A percentile compares a stretch with the other conserved stretches of the same genome.
Evolutionary conservation across 2,797 vertebrate genomes (phyloP).

Genomic region (Notoglanidium macrostoma): DNA sequence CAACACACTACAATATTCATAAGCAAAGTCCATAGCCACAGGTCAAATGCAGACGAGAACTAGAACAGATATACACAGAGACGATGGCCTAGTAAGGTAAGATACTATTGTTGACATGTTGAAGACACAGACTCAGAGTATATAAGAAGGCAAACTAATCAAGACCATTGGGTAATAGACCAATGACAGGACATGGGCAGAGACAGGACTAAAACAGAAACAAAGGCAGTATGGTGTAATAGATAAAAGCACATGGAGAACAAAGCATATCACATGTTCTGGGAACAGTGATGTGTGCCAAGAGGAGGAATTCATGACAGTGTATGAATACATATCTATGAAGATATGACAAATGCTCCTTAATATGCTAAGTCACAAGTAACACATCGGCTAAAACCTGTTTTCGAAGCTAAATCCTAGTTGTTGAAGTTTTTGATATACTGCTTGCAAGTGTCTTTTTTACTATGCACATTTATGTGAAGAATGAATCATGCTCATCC

Average conservation of each 20-base stretch:
- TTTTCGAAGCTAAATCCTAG: background rate
- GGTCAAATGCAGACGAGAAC: background rate
- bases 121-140: background rate
- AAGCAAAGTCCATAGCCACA: background rate
- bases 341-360: background rate
- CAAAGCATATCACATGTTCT: background rate
- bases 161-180: background rate
- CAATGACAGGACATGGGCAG: background rate
- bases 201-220: background rate
- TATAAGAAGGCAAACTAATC: background rate
- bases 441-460: background rate
- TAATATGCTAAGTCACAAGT: background rate
- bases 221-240: background rate
- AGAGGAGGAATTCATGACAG: background rate
- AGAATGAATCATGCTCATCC: slow-evolving; percentile 15
- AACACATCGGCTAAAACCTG: background rate
- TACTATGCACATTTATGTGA: slow-evolving; percentile 5
- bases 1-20: background rate
- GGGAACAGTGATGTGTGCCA: background rate
- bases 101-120: no score
- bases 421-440: background rate
- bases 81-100: background rate
- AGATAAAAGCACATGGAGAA: background rate
- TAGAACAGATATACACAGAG: background rate
- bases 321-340: background rate